Evolutionary conservation across 2,888 invertebrate species (phyloP).

Genomic region (Aricia artaxerxes): DNA sequence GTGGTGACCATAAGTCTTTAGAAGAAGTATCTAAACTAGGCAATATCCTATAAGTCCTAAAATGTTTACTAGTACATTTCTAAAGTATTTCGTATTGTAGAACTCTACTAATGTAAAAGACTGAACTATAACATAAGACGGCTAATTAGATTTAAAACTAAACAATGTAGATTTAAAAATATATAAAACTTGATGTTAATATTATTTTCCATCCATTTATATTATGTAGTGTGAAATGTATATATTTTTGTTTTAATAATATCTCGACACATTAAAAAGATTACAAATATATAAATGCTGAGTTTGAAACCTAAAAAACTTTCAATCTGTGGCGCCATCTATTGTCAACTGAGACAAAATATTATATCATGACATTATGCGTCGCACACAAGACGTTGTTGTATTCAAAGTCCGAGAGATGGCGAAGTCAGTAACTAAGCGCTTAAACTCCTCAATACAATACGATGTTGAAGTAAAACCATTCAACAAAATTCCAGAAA

Average conservation of each 20-base stretch:
- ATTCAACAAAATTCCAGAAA: conserved; percentile 64
- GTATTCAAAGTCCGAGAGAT: conserved; percentile 7
- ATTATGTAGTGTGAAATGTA: conserved; percentile 2
- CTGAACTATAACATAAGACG: not conserved
- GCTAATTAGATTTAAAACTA: not conserved
- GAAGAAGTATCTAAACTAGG: not conserved
- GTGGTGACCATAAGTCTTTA: not conserved
- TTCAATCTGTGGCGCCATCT: not conserved
- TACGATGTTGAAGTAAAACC: not conserved
- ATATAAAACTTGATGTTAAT: not conserved
- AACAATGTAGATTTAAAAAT: not conserved
- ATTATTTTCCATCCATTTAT: not conserved
- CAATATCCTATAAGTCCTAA: not conserved
- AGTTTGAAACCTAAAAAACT: too few relatives aligned
- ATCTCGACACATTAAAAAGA: conserved; percentile 75
- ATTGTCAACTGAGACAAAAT: not conserved
- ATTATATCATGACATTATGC: not conserved
- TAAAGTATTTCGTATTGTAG: not conserved
- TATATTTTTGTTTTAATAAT: conserved; percentile 36
- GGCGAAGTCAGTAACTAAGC: not conserved
- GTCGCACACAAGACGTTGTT: not conserved
- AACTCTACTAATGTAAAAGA: not conserved
- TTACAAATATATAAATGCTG: conserved; percentile 30
- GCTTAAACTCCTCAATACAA: too few relatives aligned
- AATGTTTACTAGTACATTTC: too few relatives aligned